Evolutionary conservation across 1,140 invertebrate species (phyloP).

Genomic region (Limonius californicus): DNA sequence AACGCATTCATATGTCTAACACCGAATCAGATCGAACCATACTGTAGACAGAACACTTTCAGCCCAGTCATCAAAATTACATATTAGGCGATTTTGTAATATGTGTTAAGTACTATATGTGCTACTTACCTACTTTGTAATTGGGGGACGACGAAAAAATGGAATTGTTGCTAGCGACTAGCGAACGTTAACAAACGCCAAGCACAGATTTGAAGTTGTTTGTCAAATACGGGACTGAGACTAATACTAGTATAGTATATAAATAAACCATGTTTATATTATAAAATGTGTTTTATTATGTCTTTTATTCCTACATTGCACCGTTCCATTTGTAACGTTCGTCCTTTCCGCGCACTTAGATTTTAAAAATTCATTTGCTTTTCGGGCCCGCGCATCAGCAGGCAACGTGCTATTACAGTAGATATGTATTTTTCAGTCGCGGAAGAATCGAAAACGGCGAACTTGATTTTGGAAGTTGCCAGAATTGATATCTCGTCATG

Average conservation of each 20-base stretch:
- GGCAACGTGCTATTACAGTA: no score
- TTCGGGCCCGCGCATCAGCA: no score
- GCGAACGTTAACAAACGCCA: not conserved
- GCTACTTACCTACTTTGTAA: constrained; percentile 9
- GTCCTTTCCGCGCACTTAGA: no score
- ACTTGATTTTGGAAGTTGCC: no score
- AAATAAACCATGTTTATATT: constrained; percentile 42
- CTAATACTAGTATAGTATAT: constrained; percentile 27
- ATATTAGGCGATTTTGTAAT: constrained; percentile 13
- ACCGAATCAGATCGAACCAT: no score
- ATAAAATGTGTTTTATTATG: constrained; percentile 24
- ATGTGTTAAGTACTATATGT: constrained; percentile 21
- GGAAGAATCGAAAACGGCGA: no score
- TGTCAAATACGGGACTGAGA: constrained; percentile 30
- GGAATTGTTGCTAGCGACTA: constrained; percentile 6
- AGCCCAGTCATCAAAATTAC: not conserved
- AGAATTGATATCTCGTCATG: no score
- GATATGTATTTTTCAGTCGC: no score
- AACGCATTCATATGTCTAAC: not conserved
- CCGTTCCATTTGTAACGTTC: no score
- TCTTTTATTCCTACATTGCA: no score
- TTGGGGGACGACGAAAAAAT: constrained; percentile 6
- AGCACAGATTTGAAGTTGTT: constrained; percentile 15
- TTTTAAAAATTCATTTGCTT: no score
- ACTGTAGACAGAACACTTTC: constrained; percentile 2